Evolutionary conservation across 1,140 invertebrate genomes (phyloP), one percentile per base, ranked within the genome.

Genomic region (Zophobas morio): DNA sequence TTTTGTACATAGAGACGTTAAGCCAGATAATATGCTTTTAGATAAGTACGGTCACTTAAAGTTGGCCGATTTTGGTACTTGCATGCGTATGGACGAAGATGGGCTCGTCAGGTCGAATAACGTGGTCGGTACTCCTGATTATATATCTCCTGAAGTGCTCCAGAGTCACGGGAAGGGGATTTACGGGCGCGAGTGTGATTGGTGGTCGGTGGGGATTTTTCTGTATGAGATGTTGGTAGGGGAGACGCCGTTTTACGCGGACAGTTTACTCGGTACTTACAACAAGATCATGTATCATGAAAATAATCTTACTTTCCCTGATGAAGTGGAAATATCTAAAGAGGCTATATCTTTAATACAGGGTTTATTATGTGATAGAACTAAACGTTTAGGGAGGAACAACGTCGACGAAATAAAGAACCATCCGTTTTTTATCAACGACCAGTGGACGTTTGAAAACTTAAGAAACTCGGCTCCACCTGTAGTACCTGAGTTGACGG

Each of bases 141-240:
- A 99, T 84, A 99, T 99, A 82, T 98, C 97, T 49, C 99, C 99
- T 0, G 99, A 99, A 88, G 98, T 99, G 6, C 89, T 99, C 70
- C 95, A 98, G 85, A 99, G 97, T 2, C 98, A 99, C 87, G 97
- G 97, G 39, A 84, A 84, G 84, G 95, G 97, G 57, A 93, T 95
- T 39, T 97, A 97, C 86, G 98, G 98, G 0, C 88, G 96, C 46
- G 98, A 99, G 87, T 99, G 98, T 88, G 99, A 99, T 88, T 99
- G 97, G 96, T 99, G 99, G 99, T 98, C 96, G 8, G 98, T 99
- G 8, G 98, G 98, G 49, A 98, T 99, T 66, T 98, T 99, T 87
- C 89, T 99, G 0, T 99, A 98, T 87, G 98, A 99, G 89, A 99
- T 99, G 97, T 89, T 99, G 3, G 94, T 98, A 76, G 97, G 98